Evolutionary conservation across 2,888 invertebrate species (phyloP), one percentile per base, ranked within the genome.

Genomic region (Epiblema foenella): DNA sequence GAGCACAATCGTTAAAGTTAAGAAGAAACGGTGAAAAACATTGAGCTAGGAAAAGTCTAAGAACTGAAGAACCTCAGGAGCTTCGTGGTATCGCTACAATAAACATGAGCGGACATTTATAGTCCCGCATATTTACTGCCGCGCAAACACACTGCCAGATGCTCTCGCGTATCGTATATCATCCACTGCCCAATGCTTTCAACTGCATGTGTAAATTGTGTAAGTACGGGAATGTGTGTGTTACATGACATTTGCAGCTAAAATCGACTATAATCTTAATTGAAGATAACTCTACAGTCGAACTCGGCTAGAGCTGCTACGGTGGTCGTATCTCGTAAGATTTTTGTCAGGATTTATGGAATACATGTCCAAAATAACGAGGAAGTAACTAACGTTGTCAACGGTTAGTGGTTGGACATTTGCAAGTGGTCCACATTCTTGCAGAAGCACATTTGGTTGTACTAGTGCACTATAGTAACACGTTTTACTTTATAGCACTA

Each of bases 111-210:
- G 20, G 69, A 69, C 70, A 18, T 70, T 70, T 56, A 66, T 70
- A 65, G 65, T 68, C 54, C 33, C 54, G 70, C 65, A 66, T 68
- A 54, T 70, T 60, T 66, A 70, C 65, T 49, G 65, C 59, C 65
- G 46, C 20, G 59, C 70, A 66, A 69, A 69, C 52, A 69, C 29
- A 60, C 46, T 52, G 70, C 70, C 65, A 70, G 70, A 70, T 70
- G 65, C 46, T 65, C 70, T 49, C 52, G 46, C 59, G 46, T 66
- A 54, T 66, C 70, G 59, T 66, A 59, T 65, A 66, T 70, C 69
- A 70, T 59, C 65, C 51, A 51, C 42, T 70, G 65, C 58, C 42
- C 59, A 46, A 37, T 66, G 65, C 59, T 70, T 70, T 70, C 70
- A 60, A 65, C 39, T 65, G 59, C 69, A 59, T 17, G 62, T 29